Evolutionary conservation across 2,888 invertebrate species (phyloP).

Genomic region (Pristionchus arcanus): DNA sequence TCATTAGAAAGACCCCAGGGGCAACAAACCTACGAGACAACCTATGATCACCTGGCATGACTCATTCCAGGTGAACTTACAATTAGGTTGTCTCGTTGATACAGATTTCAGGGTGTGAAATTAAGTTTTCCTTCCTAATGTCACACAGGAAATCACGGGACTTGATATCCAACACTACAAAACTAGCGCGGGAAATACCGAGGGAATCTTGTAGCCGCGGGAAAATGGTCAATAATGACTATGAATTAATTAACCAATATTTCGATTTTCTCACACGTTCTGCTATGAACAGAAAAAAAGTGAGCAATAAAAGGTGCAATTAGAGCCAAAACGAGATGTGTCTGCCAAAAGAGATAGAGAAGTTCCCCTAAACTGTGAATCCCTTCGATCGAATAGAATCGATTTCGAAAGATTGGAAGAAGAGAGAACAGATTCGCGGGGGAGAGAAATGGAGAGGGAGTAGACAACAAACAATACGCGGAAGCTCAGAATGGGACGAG

Average conservation of each 20-base stretch:
- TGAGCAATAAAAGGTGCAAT: not conserved
- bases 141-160: not conserved
- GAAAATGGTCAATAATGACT: not conserved
- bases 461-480: conserved; percentile 11
- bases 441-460: not conserved
- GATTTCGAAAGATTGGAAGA: conserved; percentile 23
- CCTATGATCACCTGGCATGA: too few relatives aligned
- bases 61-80: not conserved
- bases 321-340: not conserved
- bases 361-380: conserved; percentile 14
- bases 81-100: not conserved
- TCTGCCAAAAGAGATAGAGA: not conserved
- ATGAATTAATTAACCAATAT: not conserved
- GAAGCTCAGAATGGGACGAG: conserved; percentile 8
- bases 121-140: not conserved
- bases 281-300: not conserved
- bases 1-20: not conserved
- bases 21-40: not conserved
- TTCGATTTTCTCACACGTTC: not conserved
- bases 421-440: conserved; percentile 6
- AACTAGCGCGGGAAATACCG: not conserved
- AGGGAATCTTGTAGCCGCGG: not conserved
- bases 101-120: not conserved
- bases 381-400: conserved; percentile 2
- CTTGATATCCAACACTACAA: not conserved